These are phyloP conservation scores for Uromys caudimaculatus DNA, from an alignment of 2,797 vertebrate genomes.

Conservation along the genomic window DNA sequence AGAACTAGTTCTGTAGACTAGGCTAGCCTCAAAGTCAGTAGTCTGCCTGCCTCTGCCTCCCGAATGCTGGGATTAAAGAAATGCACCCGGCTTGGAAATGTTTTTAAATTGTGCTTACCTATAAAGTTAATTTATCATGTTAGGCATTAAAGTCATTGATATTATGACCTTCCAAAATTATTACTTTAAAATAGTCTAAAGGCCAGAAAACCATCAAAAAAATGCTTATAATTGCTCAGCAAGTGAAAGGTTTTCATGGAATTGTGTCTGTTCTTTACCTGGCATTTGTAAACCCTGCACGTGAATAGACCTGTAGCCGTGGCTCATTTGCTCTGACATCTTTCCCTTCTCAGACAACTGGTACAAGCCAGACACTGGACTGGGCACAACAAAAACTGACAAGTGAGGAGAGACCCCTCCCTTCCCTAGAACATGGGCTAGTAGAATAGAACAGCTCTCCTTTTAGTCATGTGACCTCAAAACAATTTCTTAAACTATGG, in stretches of 20 bases:
- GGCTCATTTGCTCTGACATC: background rate
- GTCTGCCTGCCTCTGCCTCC: background rate
- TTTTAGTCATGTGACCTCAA: background rate
- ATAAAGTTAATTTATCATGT: slow-evolving; percentile 8
- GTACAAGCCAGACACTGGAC: background rate
- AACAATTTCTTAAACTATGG: background rate
- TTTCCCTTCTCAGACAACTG: background rate
- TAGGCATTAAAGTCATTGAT: background rate
- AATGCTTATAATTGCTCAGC: background rate
- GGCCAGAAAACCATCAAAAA: background rate
- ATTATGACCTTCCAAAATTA: background rate
- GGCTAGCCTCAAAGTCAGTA: background rate
- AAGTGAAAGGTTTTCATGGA: background rate
- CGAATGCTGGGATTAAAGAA: background rate
- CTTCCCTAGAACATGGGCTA: background rate
- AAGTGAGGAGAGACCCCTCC: background rate
- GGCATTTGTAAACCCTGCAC: background rate
- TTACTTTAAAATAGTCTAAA: slow-evolving; percentile 14
- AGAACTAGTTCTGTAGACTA: background rate
- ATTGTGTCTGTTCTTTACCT: background rate
- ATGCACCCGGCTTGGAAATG: background rate
- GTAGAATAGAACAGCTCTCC: background rate
- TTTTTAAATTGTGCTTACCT: background rate
- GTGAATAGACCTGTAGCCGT: background rate
- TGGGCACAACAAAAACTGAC: background rate